A percentile compares a stretch with the other conserved stretches of the same genome.
phyloP scores from a whole-genome alignment of 2,888 invertebrate genomes.

The Nasonovia ribisnigri region DNA sequence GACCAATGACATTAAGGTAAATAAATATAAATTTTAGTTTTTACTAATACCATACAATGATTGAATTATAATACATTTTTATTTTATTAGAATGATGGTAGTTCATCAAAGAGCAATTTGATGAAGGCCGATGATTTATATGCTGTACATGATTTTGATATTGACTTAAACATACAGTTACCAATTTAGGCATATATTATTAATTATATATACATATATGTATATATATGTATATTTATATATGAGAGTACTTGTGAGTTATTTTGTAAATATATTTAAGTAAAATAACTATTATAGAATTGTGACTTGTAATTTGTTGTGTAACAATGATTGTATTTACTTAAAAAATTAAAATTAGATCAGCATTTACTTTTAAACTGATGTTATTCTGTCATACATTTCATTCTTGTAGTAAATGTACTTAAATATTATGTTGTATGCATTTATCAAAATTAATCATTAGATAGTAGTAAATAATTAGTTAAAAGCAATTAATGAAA shows the following conservation, averaged over 20 bases:
- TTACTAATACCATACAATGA: not conserved
- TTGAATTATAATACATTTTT: not conserved
- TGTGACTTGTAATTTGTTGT: not conserved
- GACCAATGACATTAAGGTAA: not conserved
- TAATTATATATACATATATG: not conserved
- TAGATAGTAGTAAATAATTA: not conserved
- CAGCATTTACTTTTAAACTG: not conserved
- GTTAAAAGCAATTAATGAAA: not conserved
- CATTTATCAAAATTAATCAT: not conserved
- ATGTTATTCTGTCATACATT: not conserved
- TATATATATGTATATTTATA: too few species aligned
- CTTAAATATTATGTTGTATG: not conserved
- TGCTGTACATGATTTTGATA: conserved; percentile 91
- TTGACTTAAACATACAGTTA: conserved; percentile 91
- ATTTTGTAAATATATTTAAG: conserved; percentile 46
- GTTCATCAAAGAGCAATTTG: conserved; percentile 57
- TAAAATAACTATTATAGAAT: conserved; percentile 27
- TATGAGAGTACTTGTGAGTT: not conserved
- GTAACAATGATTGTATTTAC: not conserved
- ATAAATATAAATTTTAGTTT: not conserved
- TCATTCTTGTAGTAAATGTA: not conserved
- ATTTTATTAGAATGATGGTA: conserved; percentile 25
- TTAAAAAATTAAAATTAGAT: not conserved
- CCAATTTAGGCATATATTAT: conserved; percentile 72
- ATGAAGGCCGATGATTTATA: conserved; percentile 73